Conservation (phyloP, 1,140 invertebrate species). For the Samia ricini region DNA sequence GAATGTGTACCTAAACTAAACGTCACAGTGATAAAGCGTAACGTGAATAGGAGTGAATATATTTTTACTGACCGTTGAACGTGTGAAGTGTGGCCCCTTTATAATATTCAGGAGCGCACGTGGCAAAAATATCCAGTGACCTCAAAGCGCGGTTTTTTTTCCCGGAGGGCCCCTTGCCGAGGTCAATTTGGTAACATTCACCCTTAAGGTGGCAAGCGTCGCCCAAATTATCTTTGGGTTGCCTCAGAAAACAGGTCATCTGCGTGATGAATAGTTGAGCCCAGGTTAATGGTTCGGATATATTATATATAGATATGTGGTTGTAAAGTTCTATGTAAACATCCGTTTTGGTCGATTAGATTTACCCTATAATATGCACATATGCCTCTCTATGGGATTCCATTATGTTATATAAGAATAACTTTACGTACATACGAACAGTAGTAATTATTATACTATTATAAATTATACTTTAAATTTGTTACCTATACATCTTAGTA, state of each 20-base stretch:
- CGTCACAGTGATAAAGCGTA: conserved; percentile 38
- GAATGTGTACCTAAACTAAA: conserved; percentile 15
- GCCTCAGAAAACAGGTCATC: conserved; percentile 46
- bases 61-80: conserved; percentile 40
- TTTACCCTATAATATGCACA: neutral
- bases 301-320: neutral
- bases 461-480: no score
- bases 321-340: conserved; percentile 21
- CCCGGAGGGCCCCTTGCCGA: conserved; percentile 31
- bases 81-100: conserved; percentile 46
- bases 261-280: conserved; percentile 46
- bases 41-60: conserved; percentile 28
- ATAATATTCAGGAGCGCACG: conserved; percentile 51
- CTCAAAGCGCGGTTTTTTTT: conserved; percentile 38
- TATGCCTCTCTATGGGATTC: no score
- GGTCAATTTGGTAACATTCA: conserved; percentile 49
- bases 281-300: conserved; percentile 36
- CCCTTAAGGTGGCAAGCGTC: conserved; percentile 34
- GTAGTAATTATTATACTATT: no score
- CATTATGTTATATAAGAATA: no score
- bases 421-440: no score
- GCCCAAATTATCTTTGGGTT: conserved; percentile 50
- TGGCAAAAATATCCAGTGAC: conserved; percentile 47
- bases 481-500: no score
- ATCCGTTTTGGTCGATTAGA: neutral